Evolutionary conservation across 2,888 invertebrate genomes (phyloP).

Genomic region (Heliconius ismenius): DNA sequence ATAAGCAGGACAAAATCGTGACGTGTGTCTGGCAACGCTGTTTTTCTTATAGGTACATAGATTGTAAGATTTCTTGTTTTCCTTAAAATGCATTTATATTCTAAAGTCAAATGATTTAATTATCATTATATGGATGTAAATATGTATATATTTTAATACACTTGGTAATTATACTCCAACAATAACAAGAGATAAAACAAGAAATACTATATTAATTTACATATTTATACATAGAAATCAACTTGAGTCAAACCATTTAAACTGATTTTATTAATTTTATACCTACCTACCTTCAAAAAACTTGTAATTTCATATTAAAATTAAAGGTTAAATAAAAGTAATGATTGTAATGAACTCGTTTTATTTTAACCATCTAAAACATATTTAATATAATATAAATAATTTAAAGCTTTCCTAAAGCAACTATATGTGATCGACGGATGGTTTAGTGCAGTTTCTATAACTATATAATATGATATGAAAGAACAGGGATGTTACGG

Average conservation of each 20-base stretch:
- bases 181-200: background rate
- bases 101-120: background rate
- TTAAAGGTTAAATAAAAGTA: background rate
- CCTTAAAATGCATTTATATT: too few relatives aligned
- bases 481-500: background rate
- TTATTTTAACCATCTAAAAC: constrained; percentile 16
- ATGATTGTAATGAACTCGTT: background rate
- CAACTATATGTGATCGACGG: constrained; percentile 55
- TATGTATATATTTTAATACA: background rate
- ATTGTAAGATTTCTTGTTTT: too few relatives aligned
- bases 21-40: too few relatives aligned
- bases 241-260: background rate
- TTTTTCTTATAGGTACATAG: too few relatives aligned
- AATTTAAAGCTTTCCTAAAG: constrained; percentile 48
- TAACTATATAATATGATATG: constrained; percentile 19
- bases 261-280: background rate
- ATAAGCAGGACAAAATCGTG: too few relatives aligned
- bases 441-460: constrained; percentile 56
- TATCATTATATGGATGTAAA: background rate
- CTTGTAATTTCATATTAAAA: background rate
- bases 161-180: background rate
- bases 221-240: background rate
- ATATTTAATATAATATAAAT: background rate
- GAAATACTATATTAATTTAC: background rate
- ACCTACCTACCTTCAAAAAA: background rate